phyloP scores from a whole-genome alignment of 1,140 invertebrate genomes.

The Dinoponera quadriceps region DNA sequence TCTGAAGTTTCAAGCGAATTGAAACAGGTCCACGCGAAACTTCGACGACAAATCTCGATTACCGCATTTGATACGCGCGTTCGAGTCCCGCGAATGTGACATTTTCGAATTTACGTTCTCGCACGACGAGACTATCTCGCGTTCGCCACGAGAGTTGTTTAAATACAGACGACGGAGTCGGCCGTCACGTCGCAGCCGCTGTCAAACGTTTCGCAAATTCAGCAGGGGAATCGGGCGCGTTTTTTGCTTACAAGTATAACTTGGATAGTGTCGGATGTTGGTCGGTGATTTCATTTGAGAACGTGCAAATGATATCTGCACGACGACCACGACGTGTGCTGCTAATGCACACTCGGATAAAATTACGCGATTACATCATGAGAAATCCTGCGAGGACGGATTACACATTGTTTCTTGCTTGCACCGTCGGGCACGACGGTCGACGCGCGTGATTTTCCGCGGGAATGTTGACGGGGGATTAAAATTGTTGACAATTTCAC shows the following conservation, averaged over 20 bases:
- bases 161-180: not conserved
- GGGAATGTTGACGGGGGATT: no score
- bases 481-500: no score
- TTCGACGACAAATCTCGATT: no score
- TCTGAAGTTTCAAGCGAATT: no score
- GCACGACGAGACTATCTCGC: not conserved
- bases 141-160: no score
- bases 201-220: conserved; percentile 22
- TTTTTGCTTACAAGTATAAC: conserved; percentile 47
- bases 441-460: not conserved
- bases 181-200: not conserved
- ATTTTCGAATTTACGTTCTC: not conserved
- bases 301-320: conserved; percentile 10
- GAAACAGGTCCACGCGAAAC: no score
- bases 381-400: conserved; percentile 37
- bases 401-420: conserved; percentile 29
- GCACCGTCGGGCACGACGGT: not conserved
- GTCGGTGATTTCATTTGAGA: not conserved
- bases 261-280: not conserved
- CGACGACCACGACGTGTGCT: no score
- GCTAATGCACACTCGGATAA: conserved; percentile 4
- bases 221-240: conserved; percentile 30
- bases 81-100: no score
- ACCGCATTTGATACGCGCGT: not conserved
- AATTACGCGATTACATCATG: conserved; percentile 57